These are phyloP conservation scores for Stichopus chloronotus DNA, from an alignment of 35 echinoderm and acorn worm genomes.

Conservation along the genomic window DNA sequence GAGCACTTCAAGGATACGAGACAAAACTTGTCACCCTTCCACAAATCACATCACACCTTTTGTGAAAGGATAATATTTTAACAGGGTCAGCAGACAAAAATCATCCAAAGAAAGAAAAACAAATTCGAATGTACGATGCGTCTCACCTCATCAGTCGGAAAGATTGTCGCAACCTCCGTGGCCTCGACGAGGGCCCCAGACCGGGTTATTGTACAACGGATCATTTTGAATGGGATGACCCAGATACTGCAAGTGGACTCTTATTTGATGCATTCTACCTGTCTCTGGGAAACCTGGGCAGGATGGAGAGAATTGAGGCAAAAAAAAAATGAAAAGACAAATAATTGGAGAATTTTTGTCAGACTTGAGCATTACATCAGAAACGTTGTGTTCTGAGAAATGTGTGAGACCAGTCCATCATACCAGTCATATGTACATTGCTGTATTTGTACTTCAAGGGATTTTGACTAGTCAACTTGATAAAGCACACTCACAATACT, in stretches of 20 bases:
- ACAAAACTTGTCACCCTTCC: neutral
- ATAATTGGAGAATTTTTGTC: neutral
- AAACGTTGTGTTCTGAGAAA: neutral
- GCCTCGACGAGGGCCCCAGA: conserved; percentile 78
- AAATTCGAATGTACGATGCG: neutral
- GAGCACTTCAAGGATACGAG: neutral
- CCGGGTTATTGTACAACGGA: conserved; percentile 88
- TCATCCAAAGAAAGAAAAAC: neutral
- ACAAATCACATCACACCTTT: neutral
- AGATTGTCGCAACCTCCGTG: conserved; percentile 56
- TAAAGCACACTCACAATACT: too few relatives aligned
- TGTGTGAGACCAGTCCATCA: neutral
- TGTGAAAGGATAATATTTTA: neutral
- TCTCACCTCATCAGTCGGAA: conserved; percentile 72
- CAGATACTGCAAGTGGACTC: conserved; percentile 84
- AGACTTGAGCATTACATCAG: neutral
- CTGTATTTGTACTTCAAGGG: too few relatives aligned
- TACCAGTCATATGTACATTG: too few relatives aligned
- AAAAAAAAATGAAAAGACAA: neutral
- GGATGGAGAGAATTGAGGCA: neutral
- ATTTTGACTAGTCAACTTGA: too few relatives aligned
- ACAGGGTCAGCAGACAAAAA: neutral
- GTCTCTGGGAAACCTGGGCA: conserved; percentile 83
- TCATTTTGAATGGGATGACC: conserved; percentile 93
- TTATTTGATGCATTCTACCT: conserved; percentile 95